phyloP scores from a whole-genome alignment of 2,113 vertebrate species.

The Aegithalos caudatus region DNA sequence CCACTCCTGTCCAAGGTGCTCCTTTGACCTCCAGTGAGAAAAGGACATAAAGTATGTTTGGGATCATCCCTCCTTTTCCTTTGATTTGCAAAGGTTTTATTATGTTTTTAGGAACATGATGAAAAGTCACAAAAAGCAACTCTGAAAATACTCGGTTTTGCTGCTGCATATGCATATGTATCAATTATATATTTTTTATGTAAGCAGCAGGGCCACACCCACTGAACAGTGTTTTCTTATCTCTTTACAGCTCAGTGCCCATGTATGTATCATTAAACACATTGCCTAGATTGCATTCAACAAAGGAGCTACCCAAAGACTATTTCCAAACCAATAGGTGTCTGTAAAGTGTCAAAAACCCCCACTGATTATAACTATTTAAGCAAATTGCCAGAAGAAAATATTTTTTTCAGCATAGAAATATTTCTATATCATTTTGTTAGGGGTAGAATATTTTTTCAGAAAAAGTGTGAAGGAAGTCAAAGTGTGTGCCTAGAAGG shows the following conservation, averaged over 20 bases:
- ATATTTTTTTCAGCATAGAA: background rate
- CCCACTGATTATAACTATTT: background rate
- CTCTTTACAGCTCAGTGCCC: background rate
- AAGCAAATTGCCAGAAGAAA: background rate
- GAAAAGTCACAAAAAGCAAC: background rate
- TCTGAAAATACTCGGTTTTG: background rate
- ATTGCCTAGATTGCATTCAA: background rate
- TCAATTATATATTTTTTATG: background rate
- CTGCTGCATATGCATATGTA: background rate
- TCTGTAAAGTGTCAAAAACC: background rate
- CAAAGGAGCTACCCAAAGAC: background rate
- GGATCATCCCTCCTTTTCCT: background rate
- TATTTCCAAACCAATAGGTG: background rate
- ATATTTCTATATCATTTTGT: background rate
- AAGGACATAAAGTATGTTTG: background rate
- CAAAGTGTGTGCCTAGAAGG: background rate
- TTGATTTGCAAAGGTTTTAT: background rate
- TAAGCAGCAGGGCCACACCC: background rate
- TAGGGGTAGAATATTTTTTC: background rate
- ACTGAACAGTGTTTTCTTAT: background rate
- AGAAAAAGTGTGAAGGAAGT: background rate
- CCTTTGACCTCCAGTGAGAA: background rate
- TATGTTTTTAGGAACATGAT: background rate
- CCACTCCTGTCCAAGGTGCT: background rate
- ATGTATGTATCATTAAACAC: accelerated